Conservation (phyloP, 2,888 invertebrate genomes). For the Leptopterna dolabrata region DNA sequence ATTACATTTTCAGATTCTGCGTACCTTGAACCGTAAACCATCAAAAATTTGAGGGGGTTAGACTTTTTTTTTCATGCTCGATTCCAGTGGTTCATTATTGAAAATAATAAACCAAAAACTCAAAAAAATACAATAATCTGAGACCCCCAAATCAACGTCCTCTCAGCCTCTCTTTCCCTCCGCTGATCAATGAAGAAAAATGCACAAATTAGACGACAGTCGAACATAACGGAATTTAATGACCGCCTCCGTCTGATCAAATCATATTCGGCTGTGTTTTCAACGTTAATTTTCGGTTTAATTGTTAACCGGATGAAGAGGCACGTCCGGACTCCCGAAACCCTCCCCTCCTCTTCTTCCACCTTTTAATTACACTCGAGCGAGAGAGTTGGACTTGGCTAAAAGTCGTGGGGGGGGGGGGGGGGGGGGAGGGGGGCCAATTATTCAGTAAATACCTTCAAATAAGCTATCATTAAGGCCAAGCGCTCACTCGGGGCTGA, state of each 20-base stretch:
- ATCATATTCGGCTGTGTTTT: not conserved
- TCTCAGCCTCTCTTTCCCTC: too few species aligned
- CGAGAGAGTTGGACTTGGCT: not conserved
- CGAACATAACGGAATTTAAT: not conserved
- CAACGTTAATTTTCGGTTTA: not conserved
- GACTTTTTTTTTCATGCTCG: too few species aligned
- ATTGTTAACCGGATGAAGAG: not conserved
- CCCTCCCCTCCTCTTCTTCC: not conserved
- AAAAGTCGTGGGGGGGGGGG: too few species aligned
- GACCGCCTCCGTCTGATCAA: not conserved
- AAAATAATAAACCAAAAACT: too few species aligned
- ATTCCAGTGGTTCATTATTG: too few species aligned
- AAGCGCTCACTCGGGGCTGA: not conserved
- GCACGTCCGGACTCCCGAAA: not conserved
- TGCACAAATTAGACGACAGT: not conserved
- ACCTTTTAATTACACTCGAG: not conserved
- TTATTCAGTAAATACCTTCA: conserved; percentile 3
- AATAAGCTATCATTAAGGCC: not conserved
- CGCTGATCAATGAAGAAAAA: not conserved
- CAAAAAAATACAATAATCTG: too few species aligned
- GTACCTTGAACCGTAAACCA: too few species aligned
- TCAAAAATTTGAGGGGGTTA: too few species aligned
- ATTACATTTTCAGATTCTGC: too few species aligned
- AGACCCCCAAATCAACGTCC: too few species aligned
- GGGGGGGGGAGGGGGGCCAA: too few species aligned